Base-by-base conservation (phyloP, 1,140 invertebrate genomes). In the Calephelis nemesis region DNA sequence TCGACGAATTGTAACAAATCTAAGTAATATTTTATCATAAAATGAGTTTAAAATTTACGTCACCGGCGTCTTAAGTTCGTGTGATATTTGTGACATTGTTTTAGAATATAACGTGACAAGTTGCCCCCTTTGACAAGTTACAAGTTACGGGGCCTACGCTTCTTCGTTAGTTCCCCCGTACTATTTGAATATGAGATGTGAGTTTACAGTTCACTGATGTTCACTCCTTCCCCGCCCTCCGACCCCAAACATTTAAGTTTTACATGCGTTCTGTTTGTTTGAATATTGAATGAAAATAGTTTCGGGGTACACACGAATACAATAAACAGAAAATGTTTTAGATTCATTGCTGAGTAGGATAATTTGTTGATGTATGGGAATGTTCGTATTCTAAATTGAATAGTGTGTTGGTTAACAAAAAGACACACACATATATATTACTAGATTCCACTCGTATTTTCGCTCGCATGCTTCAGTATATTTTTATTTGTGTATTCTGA, bases 131-230 rank as follows among this genome's bases (percentile, higher is more conserved):
- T 66, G 54, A 58, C 54, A 58, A 39, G 19, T 58, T 30, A 64
- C 47, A 45, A 42, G 19, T 52, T 11, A 81, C 83, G 72, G 65
- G 67, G 71, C 47, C 74, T 74, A 65, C 60, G 62, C 65, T 78
- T 74, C 77, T 88, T 89, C 85, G 84, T 88, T 90, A 88, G 77
- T 69, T 78, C 78, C 81, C 84, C 79, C 77, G 74, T 83, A 87
- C 84, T 90, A 90, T 90, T 90, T 90, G 87, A 90, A 89, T 90
- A 88, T 86, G 82, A 88, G 83, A 87, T 79, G 74, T 73, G 64
- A 52, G 84, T 86, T 85, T 82, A 84, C 85, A 87, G 79, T 83
- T 83, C 72, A 73, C 62, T 62, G 76, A 81, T 78, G 77, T 76
- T 86, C 75, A 52, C 65, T 82, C 76, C 74, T 74, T 83, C 79